phyloP scores from a whole-genome alignment of 1,140 invertebrate species.

The Cotesia vestalis region DNA sequence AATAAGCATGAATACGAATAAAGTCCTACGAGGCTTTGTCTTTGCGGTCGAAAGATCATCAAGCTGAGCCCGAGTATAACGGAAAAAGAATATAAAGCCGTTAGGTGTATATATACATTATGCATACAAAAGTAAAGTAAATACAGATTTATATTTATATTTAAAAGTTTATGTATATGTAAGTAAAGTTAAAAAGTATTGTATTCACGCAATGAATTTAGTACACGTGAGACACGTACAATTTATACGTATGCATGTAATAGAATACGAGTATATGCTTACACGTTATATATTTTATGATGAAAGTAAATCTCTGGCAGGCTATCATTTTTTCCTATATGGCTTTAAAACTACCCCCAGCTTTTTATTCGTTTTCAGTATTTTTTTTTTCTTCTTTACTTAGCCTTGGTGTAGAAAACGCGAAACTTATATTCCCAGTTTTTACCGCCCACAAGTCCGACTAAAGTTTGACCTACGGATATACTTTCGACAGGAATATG shows the following conservation, averaged over 20 bases:
- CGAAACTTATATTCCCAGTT: background rate
- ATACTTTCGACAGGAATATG: conserved; percentile 1
- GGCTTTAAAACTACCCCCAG: too few species aligned
- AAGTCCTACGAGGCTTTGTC: conserved; percentile 22
- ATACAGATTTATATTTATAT: background rate
- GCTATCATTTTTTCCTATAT: too few species aligned
- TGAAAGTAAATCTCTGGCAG: conserved; percentile 6
- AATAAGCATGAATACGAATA: too few species aligned
- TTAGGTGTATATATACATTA: conserved; percentile 10
- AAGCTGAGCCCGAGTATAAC: conserved; percentile 12
- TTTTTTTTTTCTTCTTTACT: background rate
- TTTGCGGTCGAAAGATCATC: conserved; percentile 22
- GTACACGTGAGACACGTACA: too few species aligned
- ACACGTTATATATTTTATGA: background rate
- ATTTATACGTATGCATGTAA: too few species aligned
- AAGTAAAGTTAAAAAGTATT: background rate
- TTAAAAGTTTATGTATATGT: too few species aligned
- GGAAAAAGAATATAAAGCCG: conserved; percentile 25
- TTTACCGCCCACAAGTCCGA: background rate
- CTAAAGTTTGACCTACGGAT: conserved; percentile 17
- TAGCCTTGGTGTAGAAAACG: background rate
- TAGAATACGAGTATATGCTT: too few species aligned
- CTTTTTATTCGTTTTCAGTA: background rate
- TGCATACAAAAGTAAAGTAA: background rate
- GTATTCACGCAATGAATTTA: conserved; percentile 1